Base-by-base conservation (phyloP, 2,888 invertebrate species). In the Mystacides longicornis region DNA sequence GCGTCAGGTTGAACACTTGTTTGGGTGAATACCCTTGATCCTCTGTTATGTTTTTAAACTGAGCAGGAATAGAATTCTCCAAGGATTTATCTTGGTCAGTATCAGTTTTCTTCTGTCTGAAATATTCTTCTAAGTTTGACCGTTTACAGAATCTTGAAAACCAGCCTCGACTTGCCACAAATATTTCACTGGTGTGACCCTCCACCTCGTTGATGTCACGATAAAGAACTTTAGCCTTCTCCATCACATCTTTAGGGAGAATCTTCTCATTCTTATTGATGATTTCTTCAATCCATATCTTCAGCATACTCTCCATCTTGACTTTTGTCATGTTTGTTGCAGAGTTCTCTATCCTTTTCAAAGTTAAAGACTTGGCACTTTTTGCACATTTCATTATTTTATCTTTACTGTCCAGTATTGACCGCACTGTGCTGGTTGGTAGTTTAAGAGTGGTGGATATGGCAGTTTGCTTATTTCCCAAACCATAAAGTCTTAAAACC, bases 71-170 rank as follows among this genome's bases (percentile, higher is more conserved):
- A 56, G 54, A 60, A 49, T 49, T 51, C 18, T 52, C 43, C 2
- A 16, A 4, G 5, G 23, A 23, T 43, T 55, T 55, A 48, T 18
- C 18, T 23, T 3, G 3, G 11, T 48, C 48, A 11, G 20, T n/a
- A 16, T 23, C 23, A 3, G 22, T 2, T 23, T 23, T 48, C 21
- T 22, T 23, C 11, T 22, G 48, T 16, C 7, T 22, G 48, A 16
- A 23, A 16, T 48, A n/a, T 7, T 23, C 21, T n/a, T 23, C 21
- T 7, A 51, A 43, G 16, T 43, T 20, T 11, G 23, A 43, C 57
- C 59, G 59, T 61, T 61, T 45, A 60, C 62, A 47, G 58, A 58
- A 58, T 56, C 62, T 56, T 53, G 55, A 14, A 42, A 57, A 59
- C 60, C 60, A 59, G 37, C 60, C 57, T 57, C 51, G 50, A 54